phyloP scores from a whole-genome alignment of 2,888 invertebrate genomes.

The Zhuqinia jingwanae region DNA sequence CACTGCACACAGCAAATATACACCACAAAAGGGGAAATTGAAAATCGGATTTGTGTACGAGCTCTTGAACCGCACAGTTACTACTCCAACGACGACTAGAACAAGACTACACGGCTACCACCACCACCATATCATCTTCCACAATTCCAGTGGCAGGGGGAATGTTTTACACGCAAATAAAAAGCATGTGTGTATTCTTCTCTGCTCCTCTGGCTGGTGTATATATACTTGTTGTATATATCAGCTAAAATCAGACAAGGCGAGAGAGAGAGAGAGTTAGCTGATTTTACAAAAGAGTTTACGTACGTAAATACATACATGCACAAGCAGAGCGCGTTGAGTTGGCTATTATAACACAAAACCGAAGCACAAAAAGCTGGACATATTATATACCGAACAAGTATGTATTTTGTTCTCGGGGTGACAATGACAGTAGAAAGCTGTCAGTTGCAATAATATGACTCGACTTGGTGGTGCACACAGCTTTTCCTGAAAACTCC shows the following conservation, averaged over 20 bases:
- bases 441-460: slow-evolving; percentile 73
- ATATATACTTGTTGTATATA: slow-evolving; percentile 11
- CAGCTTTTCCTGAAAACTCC: slow-evolving; percentile 33
- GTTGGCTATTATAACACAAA: slow-evolving; percentile 5
- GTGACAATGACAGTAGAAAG: slow-evolving; percentile 75
- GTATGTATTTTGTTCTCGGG: slow-evolving; percentile 55
- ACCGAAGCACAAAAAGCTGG: neutral
- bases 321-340: neutral
- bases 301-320: too few relatives aligned
- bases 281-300: neutral
- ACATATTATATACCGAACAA: neutral
- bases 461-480: slow-evolving; percentile 48
- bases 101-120: slow-evolving; percentile 62
- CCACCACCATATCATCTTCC: slow-evolving; percentile 47
- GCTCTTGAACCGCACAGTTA: slow-evolving; percentile 47
- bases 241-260: slow-evolving; percentile 33
- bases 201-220: neutral
- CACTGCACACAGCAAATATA: slow-evolving; percentile 15
- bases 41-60: slow-evolving; percentile 73
- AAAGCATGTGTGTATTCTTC: slow-evolving; percentile 44
- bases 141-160: slow-evolving; percentile 35
- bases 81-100: slow-evolving; percentile 65
- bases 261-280: neutral
- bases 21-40: slow-evolving; percentile 65
- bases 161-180: slow-evolving; percentile 54